Conservation (phyloP, 2,797 vertebrate species). For the Tauraco hartlaubi region DNA sequence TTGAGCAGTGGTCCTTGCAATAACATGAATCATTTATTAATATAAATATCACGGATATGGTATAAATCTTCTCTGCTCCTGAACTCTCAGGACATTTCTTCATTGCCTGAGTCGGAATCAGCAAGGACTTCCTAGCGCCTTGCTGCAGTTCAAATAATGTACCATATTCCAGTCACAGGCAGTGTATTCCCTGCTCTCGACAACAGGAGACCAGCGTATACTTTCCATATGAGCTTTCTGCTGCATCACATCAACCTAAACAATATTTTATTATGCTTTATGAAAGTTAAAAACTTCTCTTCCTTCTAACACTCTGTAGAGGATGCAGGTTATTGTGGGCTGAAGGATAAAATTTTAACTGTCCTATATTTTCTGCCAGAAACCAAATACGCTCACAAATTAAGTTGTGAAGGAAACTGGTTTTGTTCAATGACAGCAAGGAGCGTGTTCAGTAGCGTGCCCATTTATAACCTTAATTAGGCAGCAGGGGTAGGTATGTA, state of each 20-base stretch:
- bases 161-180: slow-evolving; percentile 68
- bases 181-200: slow-evolving; percentile 2
- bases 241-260: slow-evolving; percentile 64
- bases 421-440: not conserved
- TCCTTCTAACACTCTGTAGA: not conserved
- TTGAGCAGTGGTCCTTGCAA: slow-evolving; percentile 53
- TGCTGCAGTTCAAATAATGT: not conserved
- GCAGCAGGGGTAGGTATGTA: not conserved
- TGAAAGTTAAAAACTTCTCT: slow-evolving; percentile 72
- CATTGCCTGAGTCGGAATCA: not conserved
- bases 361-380: not conserved
- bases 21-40: slow-evolving; percentile 63
- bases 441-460: not conserved
- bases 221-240: not conserved
- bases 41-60: slow-evolving; percentile 54
- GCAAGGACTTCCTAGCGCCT: slow-evolving; percentile 21
- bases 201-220: not conserved
- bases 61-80: slow-evolving; percentile 49
- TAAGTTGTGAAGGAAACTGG: not conserved
- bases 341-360: slow-evolving; percentile 21
- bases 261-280: slow-evolving; percentile 71
- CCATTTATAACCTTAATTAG: fast-evolving
- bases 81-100: slow-evolving; percentile 64
- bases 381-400: not conserved
- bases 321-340: not conserved